A percentile compares a stretch with the other conserved stretches of the same genome.
phyloP scores from a whole-genome alignment of 2,888 invertebrate genomes.

The Patella caerulea region DNA sequence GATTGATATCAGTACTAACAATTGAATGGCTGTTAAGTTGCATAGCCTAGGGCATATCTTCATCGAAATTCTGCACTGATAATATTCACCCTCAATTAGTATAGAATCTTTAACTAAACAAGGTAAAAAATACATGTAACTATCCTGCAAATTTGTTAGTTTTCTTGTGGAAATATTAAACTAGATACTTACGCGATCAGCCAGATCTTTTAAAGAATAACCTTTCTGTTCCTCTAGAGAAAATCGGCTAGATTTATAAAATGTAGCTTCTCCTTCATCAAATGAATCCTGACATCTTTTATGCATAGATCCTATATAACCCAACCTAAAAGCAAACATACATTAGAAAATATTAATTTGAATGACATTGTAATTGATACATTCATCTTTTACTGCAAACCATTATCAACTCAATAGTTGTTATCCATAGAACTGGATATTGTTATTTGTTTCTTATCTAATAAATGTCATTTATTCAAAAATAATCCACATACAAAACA shows the following conservation, averaged over 20 bases:
- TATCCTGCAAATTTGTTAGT: not conserved
- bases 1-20: too few relatives aligned
- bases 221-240: slow-evolving; percentile 45
- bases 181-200: slow-evolving; percentile 48
- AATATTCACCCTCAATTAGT: too few relatives aligned
- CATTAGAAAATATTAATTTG: too few relatives aligned
- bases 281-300: slow-evolving; percentile 47
- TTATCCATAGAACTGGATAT: too few relatives aligned
- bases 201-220: slow-evolving; percentile 54
- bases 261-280: slow-evolving; percentile 69
- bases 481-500: too few relatives aligned
- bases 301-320: slow-evolving; percentile 37
- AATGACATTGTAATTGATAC: too few relatives aligned
- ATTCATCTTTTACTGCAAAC: too few relatives aligned
- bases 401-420: too few relatives aligned
- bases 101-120: too few relatives aligned
- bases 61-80: too few relatives aligned
- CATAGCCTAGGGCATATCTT: not conserved
- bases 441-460: too few relatives aligned
- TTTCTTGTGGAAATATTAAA: not conserved
- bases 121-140: not conserved
- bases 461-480: too few relatives aligned
- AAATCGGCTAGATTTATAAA: slow-evolving; percentile 63
- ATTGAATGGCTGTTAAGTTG: not conserved
- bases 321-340: slow-evolving; percentile 27